Evolutionary conservation across 2,888 invertebrate genomes (phyloP), one percentile per base, ranked within the genome.

Genomic region (Pseudococcus longispinus): DNA sequence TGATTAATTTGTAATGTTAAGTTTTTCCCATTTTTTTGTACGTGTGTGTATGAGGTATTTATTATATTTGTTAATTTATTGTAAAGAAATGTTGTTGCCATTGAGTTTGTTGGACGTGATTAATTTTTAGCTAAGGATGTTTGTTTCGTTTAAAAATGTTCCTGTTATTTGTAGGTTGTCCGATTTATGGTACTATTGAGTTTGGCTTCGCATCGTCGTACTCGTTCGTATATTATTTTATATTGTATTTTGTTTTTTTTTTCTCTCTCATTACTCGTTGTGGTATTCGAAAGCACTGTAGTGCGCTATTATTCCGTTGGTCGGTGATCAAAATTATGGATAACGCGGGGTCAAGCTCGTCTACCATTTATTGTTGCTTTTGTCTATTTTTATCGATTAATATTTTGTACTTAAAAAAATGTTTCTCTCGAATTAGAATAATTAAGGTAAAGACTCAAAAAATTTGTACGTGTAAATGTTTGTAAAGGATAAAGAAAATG

Each of bases 101-200:
- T 85, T 85, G 70, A 85, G 42, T 85, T 85, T 70, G 85, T 85
- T 85, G 85, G 84, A 85, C 85, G 85, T 85, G 85, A 85, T 85
- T 85, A 85, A 85, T 85, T 85, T 85, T 65, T 60, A 65, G 65
- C 23, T 85, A 85, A 65, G 70, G 26, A 60, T 23, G 60, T 85
- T 70, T 85, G 85, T 85, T 85, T 85, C 65, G 85, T 85, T 85
- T 70, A 70, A 85, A 85, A 70, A 85, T 85, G 85, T 85, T 85
- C 85, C 85, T 85, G 85, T 85, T 85, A 85, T 85, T 85, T 85
- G 85, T 85, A 85, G 85, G 65, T 85, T 85, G 65, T 85, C 77
- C 77, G 77, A 74, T 74, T 32, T 74, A 74, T 74, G 74, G 42
- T 80, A 29, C 18, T 29, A 29, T 80, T 80, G 77, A 80, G 77